Base-by-base conservation (phyloP, 1,140 invertebrate genomes). In the Asobara japonica region DNA sequence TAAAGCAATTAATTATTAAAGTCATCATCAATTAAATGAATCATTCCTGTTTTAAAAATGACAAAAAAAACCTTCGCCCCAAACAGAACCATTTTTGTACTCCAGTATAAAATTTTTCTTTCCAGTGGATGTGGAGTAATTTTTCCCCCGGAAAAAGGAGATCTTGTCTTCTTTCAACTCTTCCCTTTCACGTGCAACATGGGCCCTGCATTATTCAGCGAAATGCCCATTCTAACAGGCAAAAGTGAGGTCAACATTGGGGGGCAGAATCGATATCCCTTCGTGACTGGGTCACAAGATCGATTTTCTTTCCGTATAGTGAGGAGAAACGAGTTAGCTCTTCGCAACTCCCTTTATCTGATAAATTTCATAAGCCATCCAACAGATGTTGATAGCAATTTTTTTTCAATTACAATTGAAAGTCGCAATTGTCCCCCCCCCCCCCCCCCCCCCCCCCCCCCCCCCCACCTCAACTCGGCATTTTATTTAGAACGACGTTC, bases 231-330 rank as follows among this genome's bases (percentile, higher is more conserved):
- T 16, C 25, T 13, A 27, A 67, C n/a, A 27, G 65, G 27, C n/a
- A 68, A 74, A 71, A 71, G 69, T 71, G 22, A 71, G 67, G 38
- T 27, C n/a, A 74, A 27, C 36, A 45, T 48, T 33, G 25, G 20
- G 20, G 30, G 22, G 38, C 61, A 27, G 65, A 66, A 72, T 67
- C 71, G 64, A 72, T 72, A 45, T 65, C 30, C 33, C 31, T 33
- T 66, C 38, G 45, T 72, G 70, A 72, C 70, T 64, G 31, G 62
- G 70, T 72, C 70, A 72, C 38, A 45, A 66, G 45, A 72, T 72
- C 62, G 56, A 66, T 72, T 72, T 48, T 41, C 62, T 20, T 30
- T 64, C 41, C 64, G 29, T 51, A 71, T 33, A 45, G 33, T 71
- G 1, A 33, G 56, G 31, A 30, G 60, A 48, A 71, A 69, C 27